Percentiles rank a stretch among this genome's conserved stretches.
Conservation (phyloP, 2,888 invertebrate genomes). For the Drosophila acutilabella region DNA sequence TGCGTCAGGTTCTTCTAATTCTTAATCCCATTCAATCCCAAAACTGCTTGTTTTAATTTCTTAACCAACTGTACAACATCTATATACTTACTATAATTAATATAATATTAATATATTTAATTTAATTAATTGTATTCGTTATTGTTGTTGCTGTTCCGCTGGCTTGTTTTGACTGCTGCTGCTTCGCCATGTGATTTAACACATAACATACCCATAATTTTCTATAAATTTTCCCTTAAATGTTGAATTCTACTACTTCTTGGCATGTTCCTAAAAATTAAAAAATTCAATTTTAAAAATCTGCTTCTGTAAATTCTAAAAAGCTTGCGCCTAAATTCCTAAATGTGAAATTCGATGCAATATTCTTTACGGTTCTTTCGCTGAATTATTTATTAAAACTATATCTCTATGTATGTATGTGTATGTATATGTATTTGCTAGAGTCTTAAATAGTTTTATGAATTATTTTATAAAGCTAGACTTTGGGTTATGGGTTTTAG, state of each 20-base stretch:
- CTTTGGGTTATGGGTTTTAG: conserved; percentile 47
- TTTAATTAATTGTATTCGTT: conserved; percentile 40
- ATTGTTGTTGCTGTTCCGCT: conserved; percentile 39
- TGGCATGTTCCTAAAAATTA: conserved; percentile 45
- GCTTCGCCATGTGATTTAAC: conserved; percentile 36
- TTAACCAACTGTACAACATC: conserved; percentile 9
- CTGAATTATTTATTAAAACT: conserved; percentile 10
- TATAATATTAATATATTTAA: conserved; percentile 9
- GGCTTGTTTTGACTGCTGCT: conserved; percentile 35
- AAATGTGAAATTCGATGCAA: conserved; percentile 18
- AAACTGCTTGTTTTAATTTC: conserved; percentile 39
- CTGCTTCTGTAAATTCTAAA: conserved; percentile 17
- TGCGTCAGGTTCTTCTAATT: conserved; percentile 25
- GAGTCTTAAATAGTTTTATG: conserved; percentile 10
- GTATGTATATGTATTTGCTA: conserved; percentile 25
- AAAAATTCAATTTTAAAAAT: background rate
- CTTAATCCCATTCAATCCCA: conserved; percentile 10
- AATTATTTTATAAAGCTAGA: conserved; percentile 31
- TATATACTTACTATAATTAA: conserved; percentile 22
- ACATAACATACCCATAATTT: conserved; percentile 19
- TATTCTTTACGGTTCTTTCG: background rate
- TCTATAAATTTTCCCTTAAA: conserved; percentile 2
- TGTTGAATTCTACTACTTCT: conserved; percentile 4
- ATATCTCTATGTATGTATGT: conserved; percentile 18
- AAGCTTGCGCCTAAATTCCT: conserved; percentile 20